Evolutionary conservation across 2,113 vertebrate species (phyloP), one percentile per base, ranked within the genome.

Genomic region (Festucalex cinctus): DNA sequence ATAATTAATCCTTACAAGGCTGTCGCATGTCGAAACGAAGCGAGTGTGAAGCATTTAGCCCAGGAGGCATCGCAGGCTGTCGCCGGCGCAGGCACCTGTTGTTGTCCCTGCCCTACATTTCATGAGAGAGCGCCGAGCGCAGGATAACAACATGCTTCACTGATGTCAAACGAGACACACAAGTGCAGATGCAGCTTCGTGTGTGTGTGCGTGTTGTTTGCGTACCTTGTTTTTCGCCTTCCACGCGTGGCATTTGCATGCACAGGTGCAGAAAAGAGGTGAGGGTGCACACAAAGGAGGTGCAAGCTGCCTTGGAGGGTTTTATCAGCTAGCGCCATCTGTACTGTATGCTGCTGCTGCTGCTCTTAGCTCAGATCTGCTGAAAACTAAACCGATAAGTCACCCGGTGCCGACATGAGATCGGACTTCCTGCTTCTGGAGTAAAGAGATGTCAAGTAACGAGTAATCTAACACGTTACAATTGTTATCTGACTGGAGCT

Each of bases 1-100:
- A 91, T 92, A 90, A 91, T 92, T 91, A 90, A 92, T 90, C 88
- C 88, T 89, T 91, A 89, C 88, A 89, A 90, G 86, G 88, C 88
- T 91, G 89, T 91, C 88, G 85, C 86, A 89, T 91, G 90, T 91
- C 82, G 88, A 88, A 86, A 88, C 88, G 87, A 89, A 87, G 89
- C 84, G 78, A 90, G 89, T 90, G 88, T 89, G 88, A 91, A 90
- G 89, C 89, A 87, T 92, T 90, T 87, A 88, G 88, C 91, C 90
- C 88, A 90, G 88, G 89, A 91, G 91, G 89, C 90, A 85, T 81
- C 79, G 88, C 88, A 90, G 88, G 86, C 88, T 91, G 88, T 91
- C 88, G 85, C 85, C 89, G 80, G 88, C 83, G 83, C 85, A 88
- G 86, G 86, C 89, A 91, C 90, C 90, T 91, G 90, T 91, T 91